Percentiles rank a stretch among this genome's conserved stretches.
Conservation (phyloP, 2,113 vertebrate species). For the Zapus hudsonius region DNA sequence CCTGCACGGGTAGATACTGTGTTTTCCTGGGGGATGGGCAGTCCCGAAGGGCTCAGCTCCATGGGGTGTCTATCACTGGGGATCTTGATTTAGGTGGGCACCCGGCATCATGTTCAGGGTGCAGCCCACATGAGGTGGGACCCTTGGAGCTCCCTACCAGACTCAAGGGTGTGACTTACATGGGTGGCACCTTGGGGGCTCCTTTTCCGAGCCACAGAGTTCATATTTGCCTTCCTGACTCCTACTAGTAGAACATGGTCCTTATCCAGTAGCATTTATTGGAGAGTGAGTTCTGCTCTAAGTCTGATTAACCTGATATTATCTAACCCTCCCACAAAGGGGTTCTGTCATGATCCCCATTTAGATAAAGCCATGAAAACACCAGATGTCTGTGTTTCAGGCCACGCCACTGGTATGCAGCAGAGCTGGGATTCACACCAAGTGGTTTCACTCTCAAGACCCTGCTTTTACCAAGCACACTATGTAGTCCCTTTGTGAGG, state of each 20-base stretch:
- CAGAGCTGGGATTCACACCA: not conserved
- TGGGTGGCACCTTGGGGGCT: not conserved
- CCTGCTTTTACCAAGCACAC: not conserved
- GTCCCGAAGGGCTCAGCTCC: not conserved
- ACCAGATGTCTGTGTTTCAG: not conserved
- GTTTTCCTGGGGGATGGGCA: not conserved
- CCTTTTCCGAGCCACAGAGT: not conserved
- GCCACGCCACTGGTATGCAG: not conserved
- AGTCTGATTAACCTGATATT: not conserved
- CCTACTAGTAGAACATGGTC: not conserved
- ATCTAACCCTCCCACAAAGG: not conserved
- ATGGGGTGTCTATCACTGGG: not conserved
- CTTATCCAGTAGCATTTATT: not conserved
- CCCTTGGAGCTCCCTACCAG: not conserved
- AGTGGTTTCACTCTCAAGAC: accelerated
- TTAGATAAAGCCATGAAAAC: not conserved
- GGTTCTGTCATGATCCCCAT: not conserved
- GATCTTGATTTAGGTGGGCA: not conserved
- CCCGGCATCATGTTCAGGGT: not conserved
- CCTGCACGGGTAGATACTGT: not conserved
- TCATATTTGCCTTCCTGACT: not conserved
- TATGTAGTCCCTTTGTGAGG: not conserved
- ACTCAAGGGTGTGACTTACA: not conserved
- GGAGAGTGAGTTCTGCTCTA: not conserved
- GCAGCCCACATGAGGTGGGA: not conserved